Base-by-base conservation (phyloP, 2,797 vertebrate genomes). In the Coregonus suidteri region DNA sequence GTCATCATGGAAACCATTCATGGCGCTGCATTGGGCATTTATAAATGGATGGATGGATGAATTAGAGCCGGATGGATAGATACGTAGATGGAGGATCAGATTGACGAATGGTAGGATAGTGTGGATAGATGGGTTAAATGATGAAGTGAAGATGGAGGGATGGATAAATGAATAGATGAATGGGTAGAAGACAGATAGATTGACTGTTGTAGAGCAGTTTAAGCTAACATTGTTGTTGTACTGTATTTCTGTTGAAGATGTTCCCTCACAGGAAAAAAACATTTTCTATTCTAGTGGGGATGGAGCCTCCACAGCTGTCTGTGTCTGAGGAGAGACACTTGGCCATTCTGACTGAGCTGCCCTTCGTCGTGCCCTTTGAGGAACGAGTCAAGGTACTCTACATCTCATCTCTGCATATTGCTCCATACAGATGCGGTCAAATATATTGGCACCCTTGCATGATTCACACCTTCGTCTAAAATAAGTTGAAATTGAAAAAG, bases 291-390 rank as follows among this genome's bases (percentile, higher is more conserved):
- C 1, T 75, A 99, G 98, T 99, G 90, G 98, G 97, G 54, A 83
- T 94, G 85, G 98, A 98, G 82, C 96, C 97, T 74, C 96, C 97
- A 1, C 98, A 97, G 56, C 95, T 99, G 79, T 98, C 98, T 0
- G 98, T 99, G 59, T 98, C 97, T 0, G 98, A 99, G 88, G 98
- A 99, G 87, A 93, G 98, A 84, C 97, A 99, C 37, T 94, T 99
- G 80, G 98, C 98, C 89, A 96, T 99, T 92, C 95, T 99, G 81
- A 99, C 98, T 0, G 97, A 99, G 85, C 95, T 99, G 73, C 98
- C 98, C 0, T 99, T 99, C 68, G 98, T 99, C 66, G 98, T 99
- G 84, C 98, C 97, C 14, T 99, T 99, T 79, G 98, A 99, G 91
- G 98, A 99, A 89, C 95, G 98, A 90, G 98, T 99, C 34, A 99